These are phyloP conservation scores for Anorthoa munda DNA, from an alignment of 2,888 invertebrate species.

Conservation along the genomic window DNA sequence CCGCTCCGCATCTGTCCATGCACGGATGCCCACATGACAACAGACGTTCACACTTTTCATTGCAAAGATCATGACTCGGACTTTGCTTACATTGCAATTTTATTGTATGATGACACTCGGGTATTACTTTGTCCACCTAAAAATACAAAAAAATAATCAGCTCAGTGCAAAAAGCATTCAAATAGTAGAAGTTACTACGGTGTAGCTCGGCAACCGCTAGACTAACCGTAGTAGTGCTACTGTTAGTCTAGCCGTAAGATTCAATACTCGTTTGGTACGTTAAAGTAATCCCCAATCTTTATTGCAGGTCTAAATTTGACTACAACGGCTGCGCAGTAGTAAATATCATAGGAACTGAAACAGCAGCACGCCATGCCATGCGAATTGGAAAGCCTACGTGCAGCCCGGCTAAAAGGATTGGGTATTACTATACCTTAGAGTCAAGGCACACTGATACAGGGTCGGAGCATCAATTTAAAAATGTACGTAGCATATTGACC, in stretches of 20 bases:
- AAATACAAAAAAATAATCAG: constrained; percentile 1
- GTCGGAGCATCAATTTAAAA: no score
- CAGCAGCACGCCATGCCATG: no score
- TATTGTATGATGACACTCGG: constrained; percentile 84
- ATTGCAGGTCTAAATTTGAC: no score
- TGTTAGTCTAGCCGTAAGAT: no score
- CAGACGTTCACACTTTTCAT: constrained; percentile 82
- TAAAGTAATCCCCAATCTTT: no score
- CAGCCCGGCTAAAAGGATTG: no score
- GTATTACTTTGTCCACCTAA: constrained; percentile 85
- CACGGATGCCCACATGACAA: constrained; percentile 90
- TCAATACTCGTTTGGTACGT: neutral
- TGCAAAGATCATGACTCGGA: constrained; percentile 78
- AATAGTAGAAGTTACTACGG: neutral
- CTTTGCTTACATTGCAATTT: constrained; percentile 80
- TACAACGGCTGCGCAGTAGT: no score
- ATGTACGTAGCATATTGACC: no score
- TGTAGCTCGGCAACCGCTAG: neutral
- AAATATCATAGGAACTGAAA: no score
- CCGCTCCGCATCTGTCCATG: constrained; percentile 76
- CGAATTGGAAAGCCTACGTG: no score
- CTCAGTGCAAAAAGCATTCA: neutral
- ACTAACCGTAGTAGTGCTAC: constrained; percentile 4
- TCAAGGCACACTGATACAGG: no score
- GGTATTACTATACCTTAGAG: no score